Percentiles rank a stretch among this genome's conserved stretches.
phyloP scores from a whole-genome alignment of 1,140 invertebrate species.

The Drosophila mauritiana region DNA sequence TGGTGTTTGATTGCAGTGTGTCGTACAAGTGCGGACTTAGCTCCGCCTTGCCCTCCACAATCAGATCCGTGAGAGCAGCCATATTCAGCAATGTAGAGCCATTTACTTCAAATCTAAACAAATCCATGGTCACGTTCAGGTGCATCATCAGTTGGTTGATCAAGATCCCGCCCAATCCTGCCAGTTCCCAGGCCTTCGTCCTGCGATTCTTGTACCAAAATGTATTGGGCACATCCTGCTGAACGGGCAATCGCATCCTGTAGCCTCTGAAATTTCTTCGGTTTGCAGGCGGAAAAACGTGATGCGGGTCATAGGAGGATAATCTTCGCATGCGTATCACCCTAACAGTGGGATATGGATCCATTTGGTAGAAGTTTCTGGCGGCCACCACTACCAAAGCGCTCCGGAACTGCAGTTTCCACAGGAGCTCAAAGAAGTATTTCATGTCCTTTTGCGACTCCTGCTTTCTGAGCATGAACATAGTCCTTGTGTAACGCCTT shows the following conservation, averaged over 20 bases:
- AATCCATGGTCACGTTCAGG: slow-evolving; percentile 55
- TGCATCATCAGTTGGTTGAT: slow-evolving; percentile 47
- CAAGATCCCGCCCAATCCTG: slow-evolving; percentile 52
- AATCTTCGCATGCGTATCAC: slow-evolving; percentile 21
- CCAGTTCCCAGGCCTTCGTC: slow-evolving; percentile 15
- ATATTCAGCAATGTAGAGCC: slow-evolving; percentile 52
- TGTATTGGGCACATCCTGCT: slow-evolving; percentile 62
- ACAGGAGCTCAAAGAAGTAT: slow-evolving; percentile 44
- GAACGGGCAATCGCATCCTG: slow-evolving; percentile 53
- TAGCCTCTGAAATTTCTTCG: slow-evolving; percentile 48
- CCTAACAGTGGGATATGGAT: slow-evolving; percentile 59
- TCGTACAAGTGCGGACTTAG: slow-evolving; percentile 63
- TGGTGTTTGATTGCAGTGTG: slow-evolving; percentile 19
- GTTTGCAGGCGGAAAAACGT: slow-evolving; percentile 41
- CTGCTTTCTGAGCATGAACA: slow-evolving; percentile 32
- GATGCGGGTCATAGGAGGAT: slow-evolving; percentile 11
- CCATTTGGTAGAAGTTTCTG: slow-evolving; percentile 56
- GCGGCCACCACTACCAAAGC: slow-evolving; percentile 50
- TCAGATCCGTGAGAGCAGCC: slow-evolving; percentile 16
- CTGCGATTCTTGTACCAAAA: slow-evolving; percentile 49
- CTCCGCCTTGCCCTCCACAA: slow-evolving; percentile 29
- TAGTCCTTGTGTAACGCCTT: slow-evolving; percentile 46
- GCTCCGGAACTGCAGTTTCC: slow-evolving; percentile 55
- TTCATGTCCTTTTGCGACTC: background rate
- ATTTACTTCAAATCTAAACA: slow-evolving; percentile 48